Evolutionary conservation across 2,113 vertebrate species (phyloP).

Genomic region (Callopanchax toddi): DNA sequence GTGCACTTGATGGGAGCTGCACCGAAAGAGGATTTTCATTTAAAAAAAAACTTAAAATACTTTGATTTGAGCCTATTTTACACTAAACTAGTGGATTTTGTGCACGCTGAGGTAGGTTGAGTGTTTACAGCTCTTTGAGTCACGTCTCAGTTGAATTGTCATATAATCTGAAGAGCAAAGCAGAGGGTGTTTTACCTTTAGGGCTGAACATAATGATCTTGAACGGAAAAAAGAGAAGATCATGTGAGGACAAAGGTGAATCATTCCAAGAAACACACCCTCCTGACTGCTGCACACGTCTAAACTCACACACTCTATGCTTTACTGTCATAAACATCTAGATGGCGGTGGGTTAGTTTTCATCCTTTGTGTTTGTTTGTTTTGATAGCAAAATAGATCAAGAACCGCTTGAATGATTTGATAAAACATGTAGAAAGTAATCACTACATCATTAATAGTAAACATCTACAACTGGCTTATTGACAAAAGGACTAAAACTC

Average conservation of each 20-base stretch:
- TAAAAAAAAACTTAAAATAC: too few species aligned
- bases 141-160: background rate
- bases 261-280: constrained; percentile 30
- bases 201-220: constrained; percentile 53
- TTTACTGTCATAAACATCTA: too few species aligned
- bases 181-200: constrained; percentile 28
- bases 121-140: background rate
- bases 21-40: too few species aligned
- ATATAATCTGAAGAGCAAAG: constrained; percentile 15
- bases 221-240: constrained; percentile 37
- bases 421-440: too few species aligned
- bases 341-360: too few species aligned
- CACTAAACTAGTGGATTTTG: background rate
- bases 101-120: background rate
- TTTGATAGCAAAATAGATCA: too few species aligned
- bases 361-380: too few species aligned
- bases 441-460: too few species aligned
- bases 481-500: too few species aligned
- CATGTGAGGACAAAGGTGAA: constrained; percentile 53
- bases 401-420: too few species aligned
- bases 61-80: too few species aligned
- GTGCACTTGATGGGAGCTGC: constrained; percentile 55
- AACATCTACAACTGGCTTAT: too few species aligned
- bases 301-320: background rate
- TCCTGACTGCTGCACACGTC: constrained; percentile 22